Base-by-base conservation (phyloP, 2,113 vertebrate species). In the Nicator chloris region DNA sequence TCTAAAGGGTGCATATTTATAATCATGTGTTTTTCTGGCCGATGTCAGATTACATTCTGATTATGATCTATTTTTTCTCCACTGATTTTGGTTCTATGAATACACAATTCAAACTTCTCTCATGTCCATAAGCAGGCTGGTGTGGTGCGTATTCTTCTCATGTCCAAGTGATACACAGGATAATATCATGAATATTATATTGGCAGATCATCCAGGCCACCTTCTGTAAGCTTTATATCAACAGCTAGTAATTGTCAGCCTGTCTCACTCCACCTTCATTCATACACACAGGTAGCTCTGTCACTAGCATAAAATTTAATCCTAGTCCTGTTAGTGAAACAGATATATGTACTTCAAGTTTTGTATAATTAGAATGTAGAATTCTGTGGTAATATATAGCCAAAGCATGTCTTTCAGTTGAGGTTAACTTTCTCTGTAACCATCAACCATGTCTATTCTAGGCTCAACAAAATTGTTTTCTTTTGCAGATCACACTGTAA, bases 401-500 rank as follows among this genome's bases (percentile, higher is more conserved):
- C 33, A 45, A 75, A 91, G 6, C 8, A 15, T 31, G 9, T 68
- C 11, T 82, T 89, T 87, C 35, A 33, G 4, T 50, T 73, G 59
- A 77, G 17, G 17, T 68, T 27, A n/a, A 5, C 70, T 60, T 95
- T 81, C 44, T 70, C 39, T 88, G 5, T 64, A 75, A 45, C 12
- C 45, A 68, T 73, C 54, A 79, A 45, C 13, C 11, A 15, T 27
- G 33, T 61, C 31, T 80, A 1, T 75, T 77, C 37, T 50, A 77
- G 39, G n/a, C 42, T 54, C 5, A 89, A 42, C 65, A 72, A 61
- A 92, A 86, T 49, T 82, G 1, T 85, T 86, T 88, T 94, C 76
- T 92, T 88, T 96, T 95, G 49, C 87, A 95, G 87, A 72, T 92
- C 31, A 64, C 50, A 18, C 35, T 77, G 21, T 86, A 86, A 80